Base-by-base conservation (phyloP, 92 coral and sea anemone genomes). In the Parazoanthus swiftii region DNA sequence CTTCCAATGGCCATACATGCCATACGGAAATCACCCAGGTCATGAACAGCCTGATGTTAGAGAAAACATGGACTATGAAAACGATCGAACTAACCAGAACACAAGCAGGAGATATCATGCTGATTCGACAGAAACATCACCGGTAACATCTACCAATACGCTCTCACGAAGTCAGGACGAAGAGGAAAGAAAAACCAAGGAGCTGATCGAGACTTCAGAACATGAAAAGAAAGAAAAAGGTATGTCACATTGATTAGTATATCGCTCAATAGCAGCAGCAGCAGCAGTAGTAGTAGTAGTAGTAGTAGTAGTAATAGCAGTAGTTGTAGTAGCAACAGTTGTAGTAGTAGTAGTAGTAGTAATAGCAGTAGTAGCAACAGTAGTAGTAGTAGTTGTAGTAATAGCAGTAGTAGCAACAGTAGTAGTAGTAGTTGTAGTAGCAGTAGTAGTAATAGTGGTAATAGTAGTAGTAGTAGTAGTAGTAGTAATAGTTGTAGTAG, bases 1-100 rank as follows among this genome's bases (percentile, higher is more conserved):
- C 33, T 84, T 93, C 56, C 98, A 92, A 14, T 95, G 98, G 98
- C 89, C 93, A 29, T 95, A 92, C 50, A 70, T 84, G 87, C 87
- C 87, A 54, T 84, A 70, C 29, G 66, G 66, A 72, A 70, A 37
- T 25, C 79, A 46, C n/a, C 29, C 86, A 46, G 86, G 86, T 23
- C 58, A 83, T 15, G 86, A 84, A 82, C 65, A 68, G 33, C 87
- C 87, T 84, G 78, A 84, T 71, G 51, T 84, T 13, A 84, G 68
- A 18, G 79, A 84, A 44, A 72, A 36, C n/a, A 50, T 70, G 5
- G 77, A 44, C 1, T 84, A 84, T 84, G 87, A 84, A 84, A 74
- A 84, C 59, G 74, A 71, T 26, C 71, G 75, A 58, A 35, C 50
- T 14, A 80, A 18, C 85, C 85, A 80, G 58, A 80, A 36, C 58